Evolutionary conservation across 2,797 vertebrate species (phyloP), one percentile per base, ranked within the genome.

Genomic region (Pempheris klunzingeri): DNA sequence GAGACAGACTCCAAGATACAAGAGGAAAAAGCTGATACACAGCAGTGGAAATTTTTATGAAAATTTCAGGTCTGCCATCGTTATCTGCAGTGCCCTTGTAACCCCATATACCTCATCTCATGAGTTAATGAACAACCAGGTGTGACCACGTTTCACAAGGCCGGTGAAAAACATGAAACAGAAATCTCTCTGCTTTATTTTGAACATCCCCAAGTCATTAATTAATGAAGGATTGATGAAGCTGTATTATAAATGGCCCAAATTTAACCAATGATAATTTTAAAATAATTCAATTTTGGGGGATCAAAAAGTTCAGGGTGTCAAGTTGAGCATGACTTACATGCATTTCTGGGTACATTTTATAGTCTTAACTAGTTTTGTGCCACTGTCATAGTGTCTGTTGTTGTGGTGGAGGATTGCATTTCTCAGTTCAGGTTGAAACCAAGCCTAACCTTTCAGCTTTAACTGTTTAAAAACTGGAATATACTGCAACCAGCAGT

Each of bases 41-140:
- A n/a, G n/a, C 53, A 24, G 14, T 66, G 71, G 52, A 70, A 59
- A 26, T 32, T 52, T 69, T 62, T 17, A 65, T 17, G 30, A 68
- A 61, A 52, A 26, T 34, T 50, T 74, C 12, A 18, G 24, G 22
- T 47, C 41, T 63, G 63, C 36, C 7, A 0, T 64, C 50, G 47
- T 91, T 88, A 87, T 84, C 82, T 68, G 34, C n/a, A 17, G 15
- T 47, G n/a, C 50, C 39, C 18, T 84, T 38, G 26, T 83, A 74
- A 78, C 41, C 44, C 7, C 18, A 26, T 17, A 24, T 32, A 7
- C 46, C 17, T 81, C 57, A 54, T 67, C 28, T 47, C 50, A 53
- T 2, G 5, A 68, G 86, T 90, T 89, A 91, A 87, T 88, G 57
- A 85, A 78, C 74, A 87, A 82, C 84, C 70, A 77, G 20, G 10